phyloP scores from a whole-genome alignment of 2,113 vertebrate genomes.

The Percopsis transmontana region DNA sequence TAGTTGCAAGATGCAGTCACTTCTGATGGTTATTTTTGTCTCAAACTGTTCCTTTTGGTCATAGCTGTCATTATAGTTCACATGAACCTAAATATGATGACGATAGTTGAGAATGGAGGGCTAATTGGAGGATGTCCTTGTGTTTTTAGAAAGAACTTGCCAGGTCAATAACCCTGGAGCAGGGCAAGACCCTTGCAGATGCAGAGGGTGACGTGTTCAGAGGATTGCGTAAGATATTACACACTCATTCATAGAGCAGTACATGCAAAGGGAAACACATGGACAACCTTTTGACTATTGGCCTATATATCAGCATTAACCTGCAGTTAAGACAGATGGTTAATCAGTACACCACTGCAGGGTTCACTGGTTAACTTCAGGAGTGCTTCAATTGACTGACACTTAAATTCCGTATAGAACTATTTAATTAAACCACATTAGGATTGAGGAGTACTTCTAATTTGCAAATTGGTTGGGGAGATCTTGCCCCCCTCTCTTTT shows the following conservation, averaged over 20 bases:
- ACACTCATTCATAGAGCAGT: neutral
- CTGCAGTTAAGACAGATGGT: constrained; percentile 15
- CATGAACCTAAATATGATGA: neutral
- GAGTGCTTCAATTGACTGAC: too few relatives aligned
- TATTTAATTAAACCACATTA: too few relatives aligned
- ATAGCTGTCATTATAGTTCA: neutral
- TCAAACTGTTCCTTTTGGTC: neutral
- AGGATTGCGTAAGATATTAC: constrained; percentile 90
- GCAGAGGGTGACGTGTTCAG: constrained; percentile 97
- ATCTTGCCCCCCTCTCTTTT: too few relatives aligned
- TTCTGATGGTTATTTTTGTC: neutral
- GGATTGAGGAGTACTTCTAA: too few relatives aligned
- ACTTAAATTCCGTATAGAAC: too few relatives aligned
- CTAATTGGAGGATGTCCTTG: neutral
- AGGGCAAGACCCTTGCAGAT: constrained; percentile 96
- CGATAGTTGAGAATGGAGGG: neutral
- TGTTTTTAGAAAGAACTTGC: constrained; percentile 92
- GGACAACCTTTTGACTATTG: constrained; percentile 21
- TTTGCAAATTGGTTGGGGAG: too few relatives aligned
- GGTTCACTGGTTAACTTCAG: neutral
- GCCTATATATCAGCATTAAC: neutral
- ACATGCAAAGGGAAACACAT: constrained; percentile 10
- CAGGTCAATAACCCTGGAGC: constrained; percentile 90
- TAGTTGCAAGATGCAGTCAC: neutral
- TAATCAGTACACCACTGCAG: constrained; percentile 33